Percentiles rank a stretch among this genome's conserved stretches.
These are phyloP conservation scores for Drosophila prolongata DNA, from an alignment of 2,888 invertebrate genomes.

Conservation along the genomic window DNA sequence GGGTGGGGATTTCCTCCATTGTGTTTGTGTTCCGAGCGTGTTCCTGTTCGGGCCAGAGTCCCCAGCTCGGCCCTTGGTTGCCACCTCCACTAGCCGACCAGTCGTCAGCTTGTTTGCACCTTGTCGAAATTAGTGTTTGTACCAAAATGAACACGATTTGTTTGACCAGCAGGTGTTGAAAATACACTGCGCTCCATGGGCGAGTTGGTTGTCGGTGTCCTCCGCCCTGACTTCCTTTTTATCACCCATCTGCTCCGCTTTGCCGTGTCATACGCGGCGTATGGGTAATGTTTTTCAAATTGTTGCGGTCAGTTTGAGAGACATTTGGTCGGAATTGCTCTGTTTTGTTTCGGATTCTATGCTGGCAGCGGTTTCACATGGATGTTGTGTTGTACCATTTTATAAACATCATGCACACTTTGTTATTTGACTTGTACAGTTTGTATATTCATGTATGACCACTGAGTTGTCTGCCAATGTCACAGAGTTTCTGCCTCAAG, in stretches of 20 bases:
- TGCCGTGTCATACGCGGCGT: constrained; percentile 64
- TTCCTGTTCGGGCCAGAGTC: constrained; percentile 42
- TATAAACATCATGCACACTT: constrained; percentile 38
- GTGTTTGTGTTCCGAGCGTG: constrained; percentile 45
- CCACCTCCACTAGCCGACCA: neutral
- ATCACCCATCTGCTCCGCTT: constrained; percentile 15
- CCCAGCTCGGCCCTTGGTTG: constrained; percentile 14
- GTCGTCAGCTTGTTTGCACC: constrained; percentile 76
- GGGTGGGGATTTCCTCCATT: constrained; percentile 27
- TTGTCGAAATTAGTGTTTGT: constrained; percentile 79
- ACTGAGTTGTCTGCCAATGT: neutral
- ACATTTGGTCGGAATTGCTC: constrained; percentile 52
- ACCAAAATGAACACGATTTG: constrained; percentile 78
- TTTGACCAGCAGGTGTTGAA: constrained; percentile 77
- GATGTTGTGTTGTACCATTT: constrained; percentile 34
- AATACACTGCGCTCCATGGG: constrained; percentile 58
- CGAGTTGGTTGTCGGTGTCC: constrained; percentile 26
- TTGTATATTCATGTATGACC: constrained; percentile 1
- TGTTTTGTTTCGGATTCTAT: constrained; percentile 43
- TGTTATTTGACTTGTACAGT: constrained; percentile 25
- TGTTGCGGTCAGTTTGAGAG: constrained; percentile 60
- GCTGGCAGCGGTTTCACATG: constrained; percentile 40
- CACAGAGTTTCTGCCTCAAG: neutral
- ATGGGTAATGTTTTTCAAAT: constrained; percentile 77
- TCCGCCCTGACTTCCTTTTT: neutral